These are phyloP conservation scores for Diceros bicornis DNA, from an alignment of 2,797 vertebrate species.

Conservation along the genomic window DNA sequence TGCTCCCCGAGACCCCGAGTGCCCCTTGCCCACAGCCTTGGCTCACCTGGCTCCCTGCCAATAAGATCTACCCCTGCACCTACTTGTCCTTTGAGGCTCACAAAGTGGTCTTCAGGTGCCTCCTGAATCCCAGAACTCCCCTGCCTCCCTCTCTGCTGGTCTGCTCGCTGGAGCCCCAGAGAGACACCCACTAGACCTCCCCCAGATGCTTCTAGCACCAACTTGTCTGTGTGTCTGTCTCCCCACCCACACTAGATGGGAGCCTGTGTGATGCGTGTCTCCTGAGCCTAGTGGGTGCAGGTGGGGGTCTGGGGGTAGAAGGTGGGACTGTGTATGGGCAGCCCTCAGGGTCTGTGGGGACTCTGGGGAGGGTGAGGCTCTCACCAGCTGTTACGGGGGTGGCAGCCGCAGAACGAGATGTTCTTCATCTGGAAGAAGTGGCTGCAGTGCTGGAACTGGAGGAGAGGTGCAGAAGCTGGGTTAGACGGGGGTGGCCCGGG, in stretches of 20 bases:
- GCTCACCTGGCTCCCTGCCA: neutral
- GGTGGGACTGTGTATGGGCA: rapidly evolving
- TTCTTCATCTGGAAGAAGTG: conserved; percentile 99
- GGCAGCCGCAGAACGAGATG: conserved; percentile 98
- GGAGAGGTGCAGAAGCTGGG: neutral
- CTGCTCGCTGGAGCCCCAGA: neutral
- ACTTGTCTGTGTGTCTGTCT: neutral
- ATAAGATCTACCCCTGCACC: neutral
- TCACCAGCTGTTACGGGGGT: conserved; percentile 98
- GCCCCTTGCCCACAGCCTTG: neutral
- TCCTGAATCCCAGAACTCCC: neutral
- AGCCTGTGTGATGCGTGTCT: neutral
- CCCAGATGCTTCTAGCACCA: neutral
- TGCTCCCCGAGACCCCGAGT: too few relatives aligned
- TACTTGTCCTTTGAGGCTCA: neutral
- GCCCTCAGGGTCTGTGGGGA: neutral
- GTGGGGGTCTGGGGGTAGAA: neutral
- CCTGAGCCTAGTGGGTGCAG: rapidly evolving
- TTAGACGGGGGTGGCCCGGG: rapidly evolving
- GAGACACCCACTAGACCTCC: neutral
- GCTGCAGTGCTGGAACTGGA: conserved; percentile 96
- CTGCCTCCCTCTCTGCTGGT: neutral
- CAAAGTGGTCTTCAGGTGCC: neutral
- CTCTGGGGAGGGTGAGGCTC: neutral
- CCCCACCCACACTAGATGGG: neutral